Conservation (phyloP, 1,140 invertebrate species). For the Ephestia elutella region DNA sequence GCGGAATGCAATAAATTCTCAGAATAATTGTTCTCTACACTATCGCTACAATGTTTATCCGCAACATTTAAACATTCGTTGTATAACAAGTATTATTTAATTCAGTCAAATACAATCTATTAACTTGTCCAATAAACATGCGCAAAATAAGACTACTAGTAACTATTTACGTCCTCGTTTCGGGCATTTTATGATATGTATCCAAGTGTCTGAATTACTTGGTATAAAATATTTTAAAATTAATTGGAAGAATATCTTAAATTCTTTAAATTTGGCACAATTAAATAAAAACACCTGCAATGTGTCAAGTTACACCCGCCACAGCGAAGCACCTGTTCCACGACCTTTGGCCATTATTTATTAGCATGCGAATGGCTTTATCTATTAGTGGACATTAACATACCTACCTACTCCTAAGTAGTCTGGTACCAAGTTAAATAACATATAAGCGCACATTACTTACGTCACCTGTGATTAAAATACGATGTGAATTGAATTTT, state of each 20-base stretch:
- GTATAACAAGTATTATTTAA: too few species aligned
- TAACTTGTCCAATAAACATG: too few species aligned
- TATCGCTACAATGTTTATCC: too few species aligned
- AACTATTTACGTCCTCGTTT: too few species aligned
- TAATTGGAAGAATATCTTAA: too few species aligned
- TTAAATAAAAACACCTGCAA: neutral
- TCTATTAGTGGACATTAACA: slow-evolving; percentile 10
- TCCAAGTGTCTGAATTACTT: too few species aligned
- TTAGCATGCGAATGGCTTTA: slow-evolving; percentile 20
- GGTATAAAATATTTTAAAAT: too few species aligned
- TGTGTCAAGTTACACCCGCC: slow-evolving; percentile 23
- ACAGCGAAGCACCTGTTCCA: slow-evolving; percentile 20
- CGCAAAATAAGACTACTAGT: too few species aligned
- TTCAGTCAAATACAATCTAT: too few species aligned
- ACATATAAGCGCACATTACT: neutral
- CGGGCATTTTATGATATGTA: too few species aligned
- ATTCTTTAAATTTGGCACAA: too few species aligned
- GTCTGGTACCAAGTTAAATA: neutral
- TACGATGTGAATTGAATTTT: neutral
- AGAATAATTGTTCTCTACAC: neutral
- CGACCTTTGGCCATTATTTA: slow-evolving; percentile 3
- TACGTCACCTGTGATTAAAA: neutral
- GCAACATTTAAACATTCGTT: too few species aligned
- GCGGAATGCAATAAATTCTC: neutral
- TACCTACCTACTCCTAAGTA: neutral